Conservation (phyloP, 2,888 invertebrate species). For the Choristoneura rosaceana region DNA sequence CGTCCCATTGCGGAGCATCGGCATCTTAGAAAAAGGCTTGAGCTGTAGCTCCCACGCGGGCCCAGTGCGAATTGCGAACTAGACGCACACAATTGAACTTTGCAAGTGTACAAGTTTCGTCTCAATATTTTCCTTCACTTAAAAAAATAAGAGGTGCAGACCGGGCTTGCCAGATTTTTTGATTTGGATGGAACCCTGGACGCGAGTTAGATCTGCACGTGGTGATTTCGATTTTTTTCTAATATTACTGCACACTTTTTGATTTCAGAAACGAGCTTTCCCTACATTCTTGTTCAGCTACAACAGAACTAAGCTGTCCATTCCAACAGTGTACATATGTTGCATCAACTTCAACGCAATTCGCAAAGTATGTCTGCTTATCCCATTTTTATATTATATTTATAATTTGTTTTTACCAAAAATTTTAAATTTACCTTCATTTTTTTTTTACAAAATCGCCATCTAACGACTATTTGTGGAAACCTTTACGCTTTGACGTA, state of each 20-base stretch:
- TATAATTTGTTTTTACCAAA: neutral
- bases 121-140: too few relatives aligned
- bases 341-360: slow-evolving; percentile 61
- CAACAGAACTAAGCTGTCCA: slow-evolving; percentile 58
- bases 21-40: too few relatives aligned
- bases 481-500: neutral
- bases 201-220: too few relatives aligned
- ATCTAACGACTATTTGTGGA: slow-evolving; percentile 44
- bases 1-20: too few relatives aligned
- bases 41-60: too few relatives aligned
- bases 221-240: too few relatives aligned
- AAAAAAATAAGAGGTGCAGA: too few relatives aligned
- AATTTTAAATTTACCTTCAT: neutral
- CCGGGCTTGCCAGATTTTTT: neutral
- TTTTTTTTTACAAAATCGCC: slow-evolving; percentile 38
- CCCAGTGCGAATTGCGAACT: too few relatives aligned
- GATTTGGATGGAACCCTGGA: too few relatives aligned
- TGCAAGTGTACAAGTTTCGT: too few relatives aligned
- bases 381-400: neutral
- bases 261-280: slow-evolving; percentile 56
- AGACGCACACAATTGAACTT: too few relatives aligned
- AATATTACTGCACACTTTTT: neutral
- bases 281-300: slow-evolving; percentile 53
- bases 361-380: slow-evolving; percentile 64
- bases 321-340: slow-evolving; percentile 66